These are phyloP conservation scores for Crax fasciolata DNA, from an alignment of 2,797 vertebrate species.

Conservation along the genomic window DNA sequence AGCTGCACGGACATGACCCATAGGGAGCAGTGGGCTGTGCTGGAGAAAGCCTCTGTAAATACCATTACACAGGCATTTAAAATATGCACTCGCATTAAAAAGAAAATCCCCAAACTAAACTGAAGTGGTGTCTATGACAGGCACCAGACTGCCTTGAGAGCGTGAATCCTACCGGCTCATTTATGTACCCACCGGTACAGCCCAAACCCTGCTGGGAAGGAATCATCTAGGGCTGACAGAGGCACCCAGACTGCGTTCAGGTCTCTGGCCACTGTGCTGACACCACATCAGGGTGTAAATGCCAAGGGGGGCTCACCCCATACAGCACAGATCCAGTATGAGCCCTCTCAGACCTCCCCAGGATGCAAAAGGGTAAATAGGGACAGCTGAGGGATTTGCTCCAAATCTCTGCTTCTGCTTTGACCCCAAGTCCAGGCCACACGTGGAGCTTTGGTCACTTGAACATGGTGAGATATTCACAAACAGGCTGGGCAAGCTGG, in stretches of 20 bases:
- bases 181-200: fast-evolving
- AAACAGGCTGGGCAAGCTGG: not conserved
- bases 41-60: not conserved
- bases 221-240: not conserved
- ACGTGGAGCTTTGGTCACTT: not conserved
- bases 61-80: fast-evolving
- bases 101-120: not conserved
- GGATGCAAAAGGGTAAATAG: not conserved
- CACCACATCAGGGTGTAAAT: fast-evolving
- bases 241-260: not conserved
- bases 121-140: not conserved
- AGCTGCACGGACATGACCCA: not conserved
- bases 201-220: fast-evolving
- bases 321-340: fast-evolving
- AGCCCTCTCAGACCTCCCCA: not conserved
- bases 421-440: not conserved
- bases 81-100: not conserved
- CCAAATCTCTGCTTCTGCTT: not conserved
- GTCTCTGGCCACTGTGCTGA: fast-evolving
- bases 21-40: fast-evolving
- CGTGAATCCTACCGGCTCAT: not conserved
- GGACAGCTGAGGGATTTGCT: not conserved
- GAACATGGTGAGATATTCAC: not conserved
- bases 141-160: not conserved
- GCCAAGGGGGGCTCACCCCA: fast-evolving